Evolutionary conservation across 2,888 invertebrate species (phyloP), one percentile per base, ranked within the genome.

Genomic region (Pseudolycoriella hygida): DNA sequence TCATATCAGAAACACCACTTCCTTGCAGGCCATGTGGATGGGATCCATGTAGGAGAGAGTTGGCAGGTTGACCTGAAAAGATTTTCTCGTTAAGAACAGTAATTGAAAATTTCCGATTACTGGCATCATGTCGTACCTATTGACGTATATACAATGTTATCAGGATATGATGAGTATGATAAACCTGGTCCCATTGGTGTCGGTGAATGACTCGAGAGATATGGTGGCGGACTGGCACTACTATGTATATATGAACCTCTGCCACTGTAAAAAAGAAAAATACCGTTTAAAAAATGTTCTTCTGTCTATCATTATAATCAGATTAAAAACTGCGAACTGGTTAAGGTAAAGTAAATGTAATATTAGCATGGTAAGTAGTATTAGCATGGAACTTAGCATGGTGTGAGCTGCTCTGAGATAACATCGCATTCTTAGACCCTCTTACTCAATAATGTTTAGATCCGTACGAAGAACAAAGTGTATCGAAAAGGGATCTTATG

Each of bases 61-160:
- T 66, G 58, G 68, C 70, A 11, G 71, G 67, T 62, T 72, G 73
- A 49, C 73, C 74, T 74, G 25, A 25, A 25, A 4, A 25, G 25
- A 25, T 38, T 19, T 20, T 32, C 10, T 20, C 6, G 17, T 44
- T 2, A 2, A 30, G 12, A 32, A 45, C 19, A 17, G 14, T 20
- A n/a, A 41, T 11, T n/a, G n/a, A n/a, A n/a, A n/a, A n/a, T n/a
- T n/a, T n/a, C n/a, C n/a, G n/a, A n/a, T n/a, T n/a, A n/a, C n/a
- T n/a, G n/a, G n/a, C 25, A 25, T 25, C 25, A 4, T 8, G 25
- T 25, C 41, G 37, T 65, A 85, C 86, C 83, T 59, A 86, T 73
- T 57, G 83, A 81, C 40, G 86, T 82, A 60, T 86, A 86, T 48
- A 87, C 84, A 49, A 86, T 78, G 55, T 86, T 83, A 56, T 85